A percentile compares a stretch with the other conserved stretches of the same genome.
These are phyloP conservation scores for Tholera decimalis DNA, from an alignment of 2,888 invertebrate species.

Conservation along the genomic window DNA sequence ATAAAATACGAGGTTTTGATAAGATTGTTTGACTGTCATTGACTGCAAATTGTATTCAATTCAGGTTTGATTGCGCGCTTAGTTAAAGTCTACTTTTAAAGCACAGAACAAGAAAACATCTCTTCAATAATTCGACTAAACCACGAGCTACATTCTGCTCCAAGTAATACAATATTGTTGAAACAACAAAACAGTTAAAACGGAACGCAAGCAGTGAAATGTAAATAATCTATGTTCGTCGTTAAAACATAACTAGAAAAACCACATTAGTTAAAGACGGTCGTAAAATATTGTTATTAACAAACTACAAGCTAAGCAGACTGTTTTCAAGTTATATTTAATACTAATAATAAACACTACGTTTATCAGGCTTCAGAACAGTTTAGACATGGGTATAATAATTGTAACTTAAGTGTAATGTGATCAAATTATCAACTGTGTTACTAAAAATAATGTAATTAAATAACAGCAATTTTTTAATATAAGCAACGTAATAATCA, in stretches of 20 bases:
- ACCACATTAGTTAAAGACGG: conserved; percentile 48
- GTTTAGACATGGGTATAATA: conserved; percentile 11
- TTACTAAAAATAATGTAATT: neutral
- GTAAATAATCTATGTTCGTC: conserved; percentile 50
- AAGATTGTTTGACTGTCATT: conserved; percentile 36
- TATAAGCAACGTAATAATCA: no score
- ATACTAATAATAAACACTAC: neutral
- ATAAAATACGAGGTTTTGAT: conserved; percentile 27
- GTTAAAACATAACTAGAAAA: conserved; percentile 55
- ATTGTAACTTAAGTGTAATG: conserved; percentile 2
- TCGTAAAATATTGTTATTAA: conserved; percentile 60
- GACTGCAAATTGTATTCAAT: conserved; percentile 31
- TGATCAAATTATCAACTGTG: neutral
- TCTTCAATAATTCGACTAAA: neutral
- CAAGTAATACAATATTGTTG: conserved; percentile 34
- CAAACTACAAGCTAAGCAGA: conserved; percentile 39
- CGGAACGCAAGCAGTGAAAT: conserved; percentile 38
- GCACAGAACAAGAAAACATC: neutral
- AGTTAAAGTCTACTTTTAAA: neutral
- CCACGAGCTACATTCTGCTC: conserved; percentile 13
- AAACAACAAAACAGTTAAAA: conserved; percentile 42
- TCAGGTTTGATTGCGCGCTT: conserved; percentile 11
- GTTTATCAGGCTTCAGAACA: conserved; percentile 1
- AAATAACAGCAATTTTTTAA: neutral
- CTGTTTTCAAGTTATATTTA: conserved; percentile 18